A percentile compares a stretch with the other conserved stretches of the same genome.
Evolutionary conservation across 2,797 vertebrate genomes (phyloP).

Genomic region (Hippocampus kuda): DNA sequence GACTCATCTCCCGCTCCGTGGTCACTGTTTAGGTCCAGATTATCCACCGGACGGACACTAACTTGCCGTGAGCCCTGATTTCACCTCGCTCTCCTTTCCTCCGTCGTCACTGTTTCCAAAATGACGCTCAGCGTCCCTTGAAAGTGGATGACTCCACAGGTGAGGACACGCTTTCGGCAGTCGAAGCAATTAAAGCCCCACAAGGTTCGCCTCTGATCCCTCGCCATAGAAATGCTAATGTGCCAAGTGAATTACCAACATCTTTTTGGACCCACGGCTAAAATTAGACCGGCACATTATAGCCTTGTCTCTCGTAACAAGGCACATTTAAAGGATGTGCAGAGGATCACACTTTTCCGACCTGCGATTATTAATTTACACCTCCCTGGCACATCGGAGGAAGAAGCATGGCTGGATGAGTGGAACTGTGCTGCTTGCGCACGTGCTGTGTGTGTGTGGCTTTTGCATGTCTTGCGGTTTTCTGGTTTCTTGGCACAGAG

Average conservation of each 20-base stretch:
- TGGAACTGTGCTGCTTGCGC: neutral
- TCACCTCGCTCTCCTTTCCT: too few species aligned
- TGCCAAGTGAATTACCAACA: conserved; percentile 8
- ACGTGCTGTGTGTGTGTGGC: neutral
- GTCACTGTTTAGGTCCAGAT: too few species aligned
- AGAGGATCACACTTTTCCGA: conserved; percentile 48
- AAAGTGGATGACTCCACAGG: neutral
- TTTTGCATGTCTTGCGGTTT: neutral
- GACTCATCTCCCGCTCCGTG: too few species aligned
- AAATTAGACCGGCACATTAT: conserved; percentile 34
- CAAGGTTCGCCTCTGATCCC: neutral
- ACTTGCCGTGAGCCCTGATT: neutral
- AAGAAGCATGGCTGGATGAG: conserved; percentile 11
- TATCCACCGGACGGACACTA: too few species aligned
- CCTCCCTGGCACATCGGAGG: conserved; percentile 38
- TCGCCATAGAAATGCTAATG: neutral
- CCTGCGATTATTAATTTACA: conserved; percentile 56
- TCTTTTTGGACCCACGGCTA: conserved; percentile 22
- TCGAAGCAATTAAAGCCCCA: neutral
- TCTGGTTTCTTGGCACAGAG: neutral
- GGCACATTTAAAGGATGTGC: conserved; percentile 37
- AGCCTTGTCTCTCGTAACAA: conserved; percentile 32
- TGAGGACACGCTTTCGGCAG: neutral
- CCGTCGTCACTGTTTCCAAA: neutral
- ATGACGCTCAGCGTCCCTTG: neutral